phyloP scores from a whole-genome alignment of 1,140 invertebrate genomes.

The Atta texana region DNA sequence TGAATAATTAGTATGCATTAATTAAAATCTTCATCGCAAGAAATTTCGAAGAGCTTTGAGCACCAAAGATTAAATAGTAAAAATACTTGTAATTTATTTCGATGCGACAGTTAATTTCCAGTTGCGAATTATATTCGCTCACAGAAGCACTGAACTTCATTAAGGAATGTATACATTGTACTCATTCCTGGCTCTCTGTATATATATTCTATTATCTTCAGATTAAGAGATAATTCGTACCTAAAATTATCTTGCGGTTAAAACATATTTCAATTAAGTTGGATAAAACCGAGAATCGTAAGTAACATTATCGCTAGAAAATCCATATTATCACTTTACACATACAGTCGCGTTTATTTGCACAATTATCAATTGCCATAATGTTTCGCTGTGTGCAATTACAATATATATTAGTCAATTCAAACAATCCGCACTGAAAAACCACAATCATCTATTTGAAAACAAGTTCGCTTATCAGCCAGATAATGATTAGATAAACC shows the following conservation, averaged over 20 bases:
- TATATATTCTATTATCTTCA: background rate
- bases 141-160: constrained; percentile 2
- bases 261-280: constrained; percentile 28
- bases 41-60: background rate
- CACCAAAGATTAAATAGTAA: background rate
- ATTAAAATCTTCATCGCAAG: background rate
- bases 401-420: background rate
- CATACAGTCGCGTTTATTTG: background rate
- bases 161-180: constrained; percentile 7
- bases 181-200: background rate
- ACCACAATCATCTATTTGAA: constrained; percentile 11
- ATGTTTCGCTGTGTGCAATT: background rate
- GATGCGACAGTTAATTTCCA: background rate
- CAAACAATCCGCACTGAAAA: background rate
- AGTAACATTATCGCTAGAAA: background rate
- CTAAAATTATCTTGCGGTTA: background rate
- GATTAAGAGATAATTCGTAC: constrained; percentile 7
- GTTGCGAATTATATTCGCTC: background rate
- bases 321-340: background rate
- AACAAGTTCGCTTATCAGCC: background rate
- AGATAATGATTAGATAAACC: background rate
- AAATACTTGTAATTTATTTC: constrained; percentile 19
- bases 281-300: background rate
- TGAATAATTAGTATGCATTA: constrained; percentile 1
- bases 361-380: background rate